phyloP scores from a whole-genome alignment of 2,113 vertebrate species.

The Pedionomus torquatus region DNA sequence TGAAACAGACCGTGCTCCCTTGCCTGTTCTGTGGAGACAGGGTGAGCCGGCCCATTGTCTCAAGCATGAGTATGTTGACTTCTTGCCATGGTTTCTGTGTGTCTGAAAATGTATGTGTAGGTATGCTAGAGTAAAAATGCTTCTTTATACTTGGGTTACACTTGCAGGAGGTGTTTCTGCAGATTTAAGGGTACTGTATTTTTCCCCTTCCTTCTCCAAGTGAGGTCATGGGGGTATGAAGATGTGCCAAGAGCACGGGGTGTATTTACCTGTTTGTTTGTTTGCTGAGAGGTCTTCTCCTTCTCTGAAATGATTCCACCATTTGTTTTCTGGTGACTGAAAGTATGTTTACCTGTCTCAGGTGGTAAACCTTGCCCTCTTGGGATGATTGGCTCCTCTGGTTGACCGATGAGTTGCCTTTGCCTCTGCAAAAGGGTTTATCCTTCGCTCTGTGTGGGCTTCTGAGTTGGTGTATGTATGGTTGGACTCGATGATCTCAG shows the following conservation, averaged over 20 bases:
- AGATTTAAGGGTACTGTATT: not conserved
- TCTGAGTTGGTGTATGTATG: accelerated
- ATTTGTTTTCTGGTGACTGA: not conserved
- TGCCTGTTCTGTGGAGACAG: not conserved
- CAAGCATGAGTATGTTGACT: not conserved
- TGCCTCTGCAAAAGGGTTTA: not conserved
- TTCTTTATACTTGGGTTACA: accelerated
- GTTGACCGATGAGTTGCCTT: not conserved
- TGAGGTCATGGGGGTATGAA: not conserved
- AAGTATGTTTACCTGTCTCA: not conserved
- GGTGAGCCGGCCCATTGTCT: not conserved
- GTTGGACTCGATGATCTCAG: too few relatives aligned
- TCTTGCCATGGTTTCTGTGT: not conserved
- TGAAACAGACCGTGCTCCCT: not conserved
- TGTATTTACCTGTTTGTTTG: not conserved
- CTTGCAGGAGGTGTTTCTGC: not conserved
- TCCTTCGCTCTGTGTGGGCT: not conserved
- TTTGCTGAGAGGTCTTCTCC: not conserved
- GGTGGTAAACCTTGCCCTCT: not conserved
- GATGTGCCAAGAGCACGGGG: not conserved
- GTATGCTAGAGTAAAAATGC: not conserved
- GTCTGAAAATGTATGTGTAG: not conserved
- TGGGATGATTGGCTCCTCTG: not conserved
- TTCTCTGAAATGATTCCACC: not conserved
- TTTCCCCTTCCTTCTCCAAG: not conserved